phyloP scores from a whole-genome alignment of 2,113 vertebrate species.

The Anthoscopus minutus region DNA sequence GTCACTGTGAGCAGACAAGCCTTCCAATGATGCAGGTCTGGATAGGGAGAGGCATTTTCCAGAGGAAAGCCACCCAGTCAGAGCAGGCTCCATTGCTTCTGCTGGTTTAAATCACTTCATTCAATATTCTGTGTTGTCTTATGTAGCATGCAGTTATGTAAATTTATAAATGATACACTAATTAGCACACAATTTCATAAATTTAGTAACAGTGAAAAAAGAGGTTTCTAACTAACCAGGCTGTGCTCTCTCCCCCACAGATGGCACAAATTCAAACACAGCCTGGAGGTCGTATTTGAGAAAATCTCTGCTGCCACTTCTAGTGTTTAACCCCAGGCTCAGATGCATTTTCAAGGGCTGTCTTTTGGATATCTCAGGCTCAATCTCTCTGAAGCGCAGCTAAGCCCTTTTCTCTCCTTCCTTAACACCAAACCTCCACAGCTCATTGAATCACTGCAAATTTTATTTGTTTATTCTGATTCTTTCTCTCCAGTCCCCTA shows the following conservation, averaged over 20 bases:
- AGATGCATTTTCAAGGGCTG: background rate
- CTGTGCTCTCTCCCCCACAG: background rate
- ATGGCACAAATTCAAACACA: background rate
- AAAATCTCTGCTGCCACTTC: background rate
- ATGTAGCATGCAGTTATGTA: slow-evolving; percentile 37
- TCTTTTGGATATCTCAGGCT: background rate
- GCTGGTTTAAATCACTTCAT: slow-evolving; percentile 20
- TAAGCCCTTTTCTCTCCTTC: background rate
- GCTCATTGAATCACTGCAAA: background rate
- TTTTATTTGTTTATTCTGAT: background rate
- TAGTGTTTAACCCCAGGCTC: background rate
- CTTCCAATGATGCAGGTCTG: background rate
- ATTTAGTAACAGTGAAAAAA: slow-evolving; percentile 23
- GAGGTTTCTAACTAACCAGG: slow-evolving; percentile 21
- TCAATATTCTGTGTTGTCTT: slow-evolving; percentile 48
- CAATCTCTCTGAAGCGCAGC: background rate
- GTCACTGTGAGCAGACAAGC: background rate
- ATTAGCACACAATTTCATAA: slow-evolving; percentile 56
- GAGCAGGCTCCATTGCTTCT: background rate
- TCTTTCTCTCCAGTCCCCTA: background rate
- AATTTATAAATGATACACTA: slow-evolving; percentile 50
- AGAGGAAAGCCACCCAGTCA: background rate
- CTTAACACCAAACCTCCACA: background rate
- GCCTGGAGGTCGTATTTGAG: background rate
- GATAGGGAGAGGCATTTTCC: background rate